phyloP scores from a whole-genome alignment of 1,140 invertebrate species.

The Pinna nobilis region DNA sequence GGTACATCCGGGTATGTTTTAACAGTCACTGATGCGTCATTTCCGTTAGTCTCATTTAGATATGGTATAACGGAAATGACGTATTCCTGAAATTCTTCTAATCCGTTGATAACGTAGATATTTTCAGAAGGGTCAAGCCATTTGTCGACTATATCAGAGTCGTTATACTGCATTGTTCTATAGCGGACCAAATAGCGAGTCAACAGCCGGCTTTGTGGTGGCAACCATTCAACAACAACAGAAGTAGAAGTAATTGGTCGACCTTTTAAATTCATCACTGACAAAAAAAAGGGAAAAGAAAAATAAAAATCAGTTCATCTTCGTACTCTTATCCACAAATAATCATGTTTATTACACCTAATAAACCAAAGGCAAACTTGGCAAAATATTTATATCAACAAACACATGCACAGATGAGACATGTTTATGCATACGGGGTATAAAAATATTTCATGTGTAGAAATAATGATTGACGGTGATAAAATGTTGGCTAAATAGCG shows the following conservation, averaged over 20 bases:
- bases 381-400: too few species aligned
- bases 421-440: too few species aligned
- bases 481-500: too few species aligned
- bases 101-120: constrained; percentile 9
- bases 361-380: too few species aligned
- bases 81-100: neutral
- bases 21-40: constrained; percentile 43
- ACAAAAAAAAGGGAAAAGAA: too few species aligned
- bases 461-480: too few species aligned
- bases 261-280: constrained; percentile 35
- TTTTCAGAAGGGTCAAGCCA: constrained; percentile 21
- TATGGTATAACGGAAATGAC: constrained; percentile 49
- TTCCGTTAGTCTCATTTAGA: constrained; percentile 44
- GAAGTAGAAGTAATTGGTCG: constrained; percentile 37
- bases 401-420: too few species aligned
- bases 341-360: too few species aligned
- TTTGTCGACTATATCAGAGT: constrained; percentile 9
- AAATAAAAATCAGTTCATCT: too few species aligned
- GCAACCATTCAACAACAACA: constrained; percentile 49
- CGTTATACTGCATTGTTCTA: constrained; percentile 1
- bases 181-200: constrained; percentile 40
- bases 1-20: constrained; percentile 39
- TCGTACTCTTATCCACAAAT: too few species aligned
- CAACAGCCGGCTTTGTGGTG: constrained; percentile 37
- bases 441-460: too few species aligned